Conservation (phyloP, 2,888 invertebrate species). For the Zaprionus obscuricornis region DNA sequence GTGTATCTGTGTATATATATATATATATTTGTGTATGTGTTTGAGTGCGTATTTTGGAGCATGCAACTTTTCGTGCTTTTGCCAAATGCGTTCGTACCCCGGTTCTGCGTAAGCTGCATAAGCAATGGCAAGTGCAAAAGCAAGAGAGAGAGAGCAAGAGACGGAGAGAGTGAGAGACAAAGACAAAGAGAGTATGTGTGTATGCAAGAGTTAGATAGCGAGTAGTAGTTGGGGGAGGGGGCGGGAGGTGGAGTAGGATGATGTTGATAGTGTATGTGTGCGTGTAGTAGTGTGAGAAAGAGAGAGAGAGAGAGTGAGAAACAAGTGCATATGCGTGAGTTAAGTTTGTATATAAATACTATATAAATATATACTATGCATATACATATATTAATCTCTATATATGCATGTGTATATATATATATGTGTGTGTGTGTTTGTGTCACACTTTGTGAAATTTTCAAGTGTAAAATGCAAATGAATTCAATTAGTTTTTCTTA, state of each 20-base stretch:
- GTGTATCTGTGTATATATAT: slow-evolving; percentile 3
- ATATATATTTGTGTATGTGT: slow-evolving; percentile 15
- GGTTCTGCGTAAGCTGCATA: slow-evolving; percentile 34
- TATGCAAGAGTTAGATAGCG: slow-evolving; percentile 35
- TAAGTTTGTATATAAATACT: no score
- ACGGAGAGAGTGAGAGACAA: slow-evolving; percentile 7
- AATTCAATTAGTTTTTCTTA: slow-evolving; percentile 53
- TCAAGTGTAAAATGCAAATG: slow-evolving; percentile 47
- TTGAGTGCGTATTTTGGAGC: slow-evolving; percentile 65
- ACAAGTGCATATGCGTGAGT: slow-evolving; percentile 38
- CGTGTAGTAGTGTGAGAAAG: no score
- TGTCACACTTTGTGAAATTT: slow-evolving; percentile 25
- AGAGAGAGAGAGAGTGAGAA: slow-evolving; percentile 15
- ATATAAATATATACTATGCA: slow-evolving; percentile 64
- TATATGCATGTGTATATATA: slow-evolving; percentile 31
- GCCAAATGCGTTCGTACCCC: slow-evolving; percentile 64
- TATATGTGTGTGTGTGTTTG: slow-evolving; percentile 4
- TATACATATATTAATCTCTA: no score
- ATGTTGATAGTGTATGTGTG: no score
- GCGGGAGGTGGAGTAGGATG: no score
- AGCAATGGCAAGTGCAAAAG: no score
- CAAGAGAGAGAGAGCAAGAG: slow-evolving; percentile 24
- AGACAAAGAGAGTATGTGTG: slow-evolving; percentile 18
- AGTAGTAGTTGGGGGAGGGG: no score
- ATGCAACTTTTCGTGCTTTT: slow-evolving; percentile 67